Conservation (phyloP, 2,113 vertebrate genomes). For the Bagarius yarrelli region DNA sequence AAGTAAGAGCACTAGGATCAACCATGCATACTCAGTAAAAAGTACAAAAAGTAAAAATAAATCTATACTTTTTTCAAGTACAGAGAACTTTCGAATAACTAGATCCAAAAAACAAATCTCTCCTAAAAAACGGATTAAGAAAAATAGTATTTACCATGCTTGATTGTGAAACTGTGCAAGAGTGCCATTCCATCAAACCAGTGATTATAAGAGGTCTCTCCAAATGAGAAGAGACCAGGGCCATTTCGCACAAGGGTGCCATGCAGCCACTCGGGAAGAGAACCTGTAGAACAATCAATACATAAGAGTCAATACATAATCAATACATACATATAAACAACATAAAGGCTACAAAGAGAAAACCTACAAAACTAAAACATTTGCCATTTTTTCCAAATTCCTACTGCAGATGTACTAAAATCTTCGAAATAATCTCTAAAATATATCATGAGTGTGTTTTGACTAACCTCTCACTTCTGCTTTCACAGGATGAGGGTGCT, state of each 20-base stretch:
- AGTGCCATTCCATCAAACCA: slow-evolving; percentile 95
- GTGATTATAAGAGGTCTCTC: slow-evolving; percentile 83
- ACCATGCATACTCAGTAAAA: no score
- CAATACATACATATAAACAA: no score
- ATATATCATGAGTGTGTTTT: background rate
- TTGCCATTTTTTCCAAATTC: background rate
- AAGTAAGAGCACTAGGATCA: no score
- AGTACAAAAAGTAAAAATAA: background rate
- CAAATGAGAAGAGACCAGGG: slow-evolving; percentile 84
- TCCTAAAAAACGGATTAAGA: background rate
- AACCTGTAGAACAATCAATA: slow-evolving; percentile 55
- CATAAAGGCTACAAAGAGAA: background rate
- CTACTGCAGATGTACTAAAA: background rate
- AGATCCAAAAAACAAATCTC: no score
- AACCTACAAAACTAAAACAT: background rate
- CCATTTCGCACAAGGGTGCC: slow-evolving; percentile 88
- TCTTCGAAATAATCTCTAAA: no score
- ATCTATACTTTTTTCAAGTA: background rate
- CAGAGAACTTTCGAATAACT: background rate
- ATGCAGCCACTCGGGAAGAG: slow-evolving; percentile 82
- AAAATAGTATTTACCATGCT: slow-evolving; percentile 70
- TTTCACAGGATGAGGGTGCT: slow-evolving; percentile 52
- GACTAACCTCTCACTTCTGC: slow-evolving; percentile 51
- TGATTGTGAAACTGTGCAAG: slow-evolving; percentile 87
- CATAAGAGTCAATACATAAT: no score